Evolutionary conservation across 2,797 vertebrate genomes (phyloP).

Genomic region (Enteromius treurensis): DNA sequence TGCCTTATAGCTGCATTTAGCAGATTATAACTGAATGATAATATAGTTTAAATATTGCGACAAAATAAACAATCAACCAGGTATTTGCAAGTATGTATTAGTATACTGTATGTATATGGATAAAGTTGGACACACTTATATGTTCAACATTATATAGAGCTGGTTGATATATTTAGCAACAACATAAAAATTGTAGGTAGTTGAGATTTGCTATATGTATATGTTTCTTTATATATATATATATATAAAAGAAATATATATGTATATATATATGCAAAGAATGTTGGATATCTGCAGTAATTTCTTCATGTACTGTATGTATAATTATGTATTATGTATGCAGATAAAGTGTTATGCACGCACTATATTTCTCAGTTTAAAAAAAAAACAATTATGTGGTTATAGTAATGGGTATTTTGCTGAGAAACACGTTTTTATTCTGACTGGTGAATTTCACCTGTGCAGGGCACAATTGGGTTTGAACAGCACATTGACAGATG

Average conservation of each 20-base stretch:
- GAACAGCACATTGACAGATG: conserved; percentile 98
- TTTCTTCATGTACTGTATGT: too few relatives aligned
- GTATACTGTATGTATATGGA: neutral
- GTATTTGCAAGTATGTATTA: neutral
- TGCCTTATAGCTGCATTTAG: neutral
- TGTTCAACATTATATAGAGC: neutral
- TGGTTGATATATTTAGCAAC: neutral
- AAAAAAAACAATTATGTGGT: neutral
- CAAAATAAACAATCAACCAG: neutral
- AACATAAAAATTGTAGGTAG: neutral
- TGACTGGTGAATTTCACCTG: neutral
- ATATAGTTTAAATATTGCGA: neutral
- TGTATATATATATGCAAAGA: neutral
- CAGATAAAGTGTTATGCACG: neutral
- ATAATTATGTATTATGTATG: too few relatives aligned
- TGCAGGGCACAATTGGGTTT: conserved; percentile 94
- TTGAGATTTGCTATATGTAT: neutral
- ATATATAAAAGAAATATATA: neutral
- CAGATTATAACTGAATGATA: neutral
- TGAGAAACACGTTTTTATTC: neutral
- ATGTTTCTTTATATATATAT: neutral
- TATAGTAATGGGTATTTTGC: neutral
- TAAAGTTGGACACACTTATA: neutral
- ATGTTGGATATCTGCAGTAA: neutral
- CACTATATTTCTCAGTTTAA: neutral